phyloP scores from a whole-genome alignment of 2,113 vertebrate species.

The Colossoma macropomum region DNA sequence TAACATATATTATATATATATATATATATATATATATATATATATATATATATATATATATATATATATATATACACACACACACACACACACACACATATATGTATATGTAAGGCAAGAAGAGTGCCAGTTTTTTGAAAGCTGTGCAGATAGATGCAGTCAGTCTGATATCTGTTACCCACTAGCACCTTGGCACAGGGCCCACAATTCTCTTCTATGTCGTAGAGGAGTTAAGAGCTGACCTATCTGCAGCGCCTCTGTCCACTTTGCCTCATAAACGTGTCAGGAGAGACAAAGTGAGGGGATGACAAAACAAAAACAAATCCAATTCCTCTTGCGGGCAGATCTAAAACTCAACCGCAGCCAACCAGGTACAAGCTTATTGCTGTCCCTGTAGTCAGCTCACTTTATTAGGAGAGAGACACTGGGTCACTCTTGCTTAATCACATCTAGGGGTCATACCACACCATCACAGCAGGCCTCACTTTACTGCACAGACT shows the following conservation, averaged over 20 bases:
- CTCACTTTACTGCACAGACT: too few relatives aligned
- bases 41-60: too few relatives aligned
- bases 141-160: too few relatives aligned
- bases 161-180: too few relatives aligned
- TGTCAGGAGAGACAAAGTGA: slow-evolving; percentile 31
- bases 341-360: neutral
- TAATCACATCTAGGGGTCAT: neutral
- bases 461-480: neutral
- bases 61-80: too few relatives aligned
- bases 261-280: slow-evolving; percentile 34
- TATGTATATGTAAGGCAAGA: too few relatives aligned
- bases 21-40: too few relatives aligned
- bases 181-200: too few relatives aligned
- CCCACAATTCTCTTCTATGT: neutral
- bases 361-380: neutral
- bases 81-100: too few relatives aligned
- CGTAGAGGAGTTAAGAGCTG: neutral
- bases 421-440: slow-evolving; percentile 8
- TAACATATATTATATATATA: too few relatives aligned
- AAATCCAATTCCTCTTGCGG: slow-evolving; percentile 29
- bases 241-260: neutral
- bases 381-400: slow-evolving; percentile 22
- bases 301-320: slow-evolving; percentile 47
- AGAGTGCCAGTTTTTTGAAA: too few relatives aligned
- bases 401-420: neutral